Evolutionary conservation across 2,888 invertebrate genomes (phyloP).

Genomic region (Pammene fasciana): DNA sequence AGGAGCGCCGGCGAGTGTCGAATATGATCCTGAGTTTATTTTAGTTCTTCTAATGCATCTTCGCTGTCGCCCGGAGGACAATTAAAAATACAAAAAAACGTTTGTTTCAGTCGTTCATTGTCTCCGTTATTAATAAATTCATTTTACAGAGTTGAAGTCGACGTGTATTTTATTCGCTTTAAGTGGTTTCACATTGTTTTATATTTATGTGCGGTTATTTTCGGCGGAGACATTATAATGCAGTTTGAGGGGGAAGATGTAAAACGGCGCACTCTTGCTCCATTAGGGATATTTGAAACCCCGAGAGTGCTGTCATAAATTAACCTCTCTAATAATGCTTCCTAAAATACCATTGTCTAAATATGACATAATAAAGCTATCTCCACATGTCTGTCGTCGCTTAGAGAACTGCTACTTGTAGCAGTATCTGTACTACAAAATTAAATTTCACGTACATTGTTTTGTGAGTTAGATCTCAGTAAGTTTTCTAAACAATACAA

Average conservation of each 20-base stretch:
- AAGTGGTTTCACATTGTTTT: slow-evolving; percentile 84
- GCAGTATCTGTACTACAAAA: no score
- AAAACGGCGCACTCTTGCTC: slow-evolving; percentile 80
- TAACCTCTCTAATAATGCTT: slow-evolving; percentile 78
- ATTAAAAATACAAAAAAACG: slow-evolving; percentile 83
- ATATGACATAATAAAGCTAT: slow-evolving; percentile 41
- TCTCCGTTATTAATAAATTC: slow-evolving; percentile 84
- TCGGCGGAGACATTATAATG: slow-evolving; percentile 81
- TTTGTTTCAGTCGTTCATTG: slow-evolving; percentile 84
- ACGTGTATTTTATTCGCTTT: slow-evolving; percentile 84
- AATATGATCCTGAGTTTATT: slow-evolving; percentile 81
- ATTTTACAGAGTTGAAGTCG: slow-evolving; percentile 82
- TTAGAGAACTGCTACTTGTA: no score
- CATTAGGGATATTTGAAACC: slow-evolving; percentile 83
- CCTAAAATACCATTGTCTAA: slow-evolving; percentile 73
- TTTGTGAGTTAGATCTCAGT: no score
- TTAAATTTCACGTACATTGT: no score
- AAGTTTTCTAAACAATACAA: no score
- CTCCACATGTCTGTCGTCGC: not conserved
- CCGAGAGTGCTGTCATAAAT: slow-evolving; percentile 82
- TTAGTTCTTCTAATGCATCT: slow-evolving; percentile 81
- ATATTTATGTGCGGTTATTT: slow-evolving; percentile 84
- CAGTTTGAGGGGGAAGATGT: slow-evolving; percentile 83
- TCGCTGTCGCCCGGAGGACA: slow-evolving; percentile 80
- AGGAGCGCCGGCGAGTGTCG: slow-evolving; percentile 57